Base-by-base conservation (phyloP, 2,888 invertebrate species). In the Chorisops tibialis region DNA sequence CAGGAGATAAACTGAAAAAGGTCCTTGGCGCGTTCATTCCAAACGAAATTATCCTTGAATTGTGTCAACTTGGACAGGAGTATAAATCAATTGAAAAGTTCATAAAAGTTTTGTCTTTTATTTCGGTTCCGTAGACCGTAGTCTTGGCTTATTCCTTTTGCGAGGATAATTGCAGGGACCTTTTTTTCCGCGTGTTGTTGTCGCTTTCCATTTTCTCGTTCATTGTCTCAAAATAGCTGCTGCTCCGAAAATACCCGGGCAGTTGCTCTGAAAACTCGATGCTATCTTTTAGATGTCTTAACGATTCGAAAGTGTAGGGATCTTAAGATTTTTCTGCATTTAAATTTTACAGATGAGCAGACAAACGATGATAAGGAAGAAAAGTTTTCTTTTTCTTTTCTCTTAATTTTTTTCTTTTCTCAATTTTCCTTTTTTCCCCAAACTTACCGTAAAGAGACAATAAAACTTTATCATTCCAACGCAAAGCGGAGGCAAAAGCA, bases 21-120 rank as follows among this genome's bases (percentile, higher is more conserved):
- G 52, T 19, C 12, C 38, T 12, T 37, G 52, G 37, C 14, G 52
- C n/a, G 38, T 19, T 56, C 35, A 37, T 58, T 58, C 22, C 37
- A 18, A 58, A 58, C 54, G 49, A 43, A 63, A 38, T 60, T 60
- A 63, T 63, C 30, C 54, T 35, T 43, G 21, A 50, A 59, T 51
- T 60, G 54, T 54, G 63, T 63, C 63, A 63, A 54, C 45, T 50
- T 58, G 61, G 60, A 54, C 56, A 61, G 37, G 61, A 52, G 45
- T 59, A 61, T 64, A 64, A 64, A 64, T 64, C 64, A 64, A 64
- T 64, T 64, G 64, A 59, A 64, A 64, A 64, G 64, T 64, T 64
- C 61, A 61, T 59, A 61, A 61, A 61, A 61, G 48, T 61, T 63
- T 49, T 50, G 50, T 58, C 49, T 41, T 35, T 41, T 47, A 19